Evolutionary conservation across 1,140 invertebrate species (phyloP).

Genomic region (Oedothorax gibbosus): DNA sequence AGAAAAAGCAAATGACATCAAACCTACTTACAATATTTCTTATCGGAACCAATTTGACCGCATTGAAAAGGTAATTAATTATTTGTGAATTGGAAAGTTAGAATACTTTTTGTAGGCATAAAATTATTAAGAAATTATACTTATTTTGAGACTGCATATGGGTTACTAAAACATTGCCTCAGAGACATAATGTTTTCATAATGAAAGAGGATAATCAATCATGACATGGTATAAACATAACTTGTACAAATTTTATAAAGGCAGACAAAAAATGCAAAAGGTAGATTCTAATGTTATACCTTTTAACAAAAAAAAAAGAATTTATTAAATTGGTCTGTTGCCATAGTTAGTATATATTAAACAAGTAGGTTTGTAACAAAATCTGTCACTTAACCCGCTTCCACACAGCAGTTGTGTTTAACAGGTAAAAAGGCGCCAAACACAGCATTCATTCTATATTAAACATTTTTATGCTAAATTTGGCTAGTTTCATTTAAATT

Average conservation of each 20-base stretch:
- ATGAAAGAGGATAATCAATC: background rate
- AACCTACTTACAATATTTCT: slow-evolving; percentile 80
- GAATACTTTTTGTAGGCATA: background rate
- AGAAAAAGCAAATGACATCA: slow-evolving; percentile 86
- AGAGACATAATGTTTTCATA: background rate
- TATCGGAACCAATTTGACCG: slow-evolving; percentile 83
- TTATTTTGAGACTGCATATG: background rate
- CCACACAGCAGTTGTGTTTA: no score
- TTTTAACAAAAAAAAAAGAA: no score
- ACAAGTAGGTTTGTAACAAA: no score
- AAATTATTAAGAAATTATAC: background rate
- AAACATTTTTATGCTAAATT: no score
- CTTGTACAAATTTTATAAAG: background rate
- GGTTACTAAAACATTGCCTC: background rate
- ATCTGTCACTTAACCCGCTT: no score
- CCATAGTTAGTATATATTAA: background rate
- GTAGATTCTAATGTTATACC: no score
- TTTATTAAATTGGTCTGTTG: no score
- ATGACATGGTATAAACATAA: background rate
- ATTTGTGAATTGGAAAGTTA: background rate
- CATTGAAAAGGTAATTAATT: slow-evolving; percentile 74
- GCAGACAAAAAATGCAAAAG: no score
- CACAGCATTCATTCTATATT: no score
- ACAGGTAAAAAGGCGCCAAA: no score
- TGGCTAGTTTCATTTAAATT: no score